Evolutionary conservation across 2,113 vertebrate species (phyloP).

Genomic region (Falco punctatus): DNA sequence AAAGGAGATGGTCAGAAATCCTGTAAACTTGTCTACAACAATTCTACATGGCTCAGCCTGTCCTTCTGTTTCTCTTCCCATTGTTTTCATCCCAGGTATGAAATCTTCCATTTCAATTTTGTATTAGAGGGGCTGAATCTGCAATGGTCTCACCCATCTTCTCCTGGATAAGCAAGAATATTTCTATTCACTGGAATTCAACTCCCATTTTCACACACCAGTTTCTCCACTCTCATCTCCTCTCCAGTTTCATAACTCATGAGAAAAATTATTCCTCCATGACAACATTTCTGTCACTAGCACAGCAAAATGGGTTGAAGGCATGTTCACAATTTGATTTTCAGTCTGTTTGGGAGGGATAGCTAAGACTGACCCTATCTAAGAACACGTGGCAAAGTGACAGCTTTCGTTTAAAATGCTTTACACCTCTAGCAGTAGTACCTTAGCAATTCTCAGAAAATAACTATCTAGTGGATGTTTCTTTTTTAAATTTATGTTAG

Average conservation of each 20-base stretch:
- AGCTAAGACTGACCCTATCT: neutral
- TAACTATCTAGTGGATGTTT: neutral
- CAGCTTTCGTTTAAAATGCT: neutral
- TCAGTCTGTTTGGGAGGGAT: neutral
- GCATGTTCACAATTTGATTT: neutral
- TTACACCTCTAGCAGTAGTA: neutral
- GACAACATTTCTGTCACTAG: neutral
- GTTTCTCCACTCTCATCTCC: neutral
- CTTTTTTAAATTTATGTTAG: neutral
- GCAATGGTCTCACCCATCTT: neutral
- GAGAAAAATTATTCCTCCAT: neutral
- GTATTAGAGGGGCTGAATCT: neutral
- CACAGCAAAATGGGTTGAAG: neutral
- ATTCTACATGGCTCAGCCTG: neutral
- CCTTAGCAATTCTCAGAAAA: neutral
- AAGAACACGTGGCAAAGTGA: neutral
- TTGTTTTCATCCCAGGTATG: neutral
- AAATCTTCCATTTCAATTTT: neutral
- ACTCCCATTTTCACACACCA: neutral
- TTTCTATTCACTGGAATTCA: neutral
- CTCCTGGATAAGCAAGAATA: neutral
- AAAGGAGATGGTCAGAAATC: neutral
- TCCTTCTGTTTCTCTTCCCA: neutral
- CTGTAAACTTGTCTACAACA: neutral
- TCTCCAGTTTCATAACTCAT: neutral